Evolutionary conservation across 1,140 invertebrate genomes (phyloP), one percentile per base, ranked within the genome.

Genomic region (Aradophagus sp.): DNA sequence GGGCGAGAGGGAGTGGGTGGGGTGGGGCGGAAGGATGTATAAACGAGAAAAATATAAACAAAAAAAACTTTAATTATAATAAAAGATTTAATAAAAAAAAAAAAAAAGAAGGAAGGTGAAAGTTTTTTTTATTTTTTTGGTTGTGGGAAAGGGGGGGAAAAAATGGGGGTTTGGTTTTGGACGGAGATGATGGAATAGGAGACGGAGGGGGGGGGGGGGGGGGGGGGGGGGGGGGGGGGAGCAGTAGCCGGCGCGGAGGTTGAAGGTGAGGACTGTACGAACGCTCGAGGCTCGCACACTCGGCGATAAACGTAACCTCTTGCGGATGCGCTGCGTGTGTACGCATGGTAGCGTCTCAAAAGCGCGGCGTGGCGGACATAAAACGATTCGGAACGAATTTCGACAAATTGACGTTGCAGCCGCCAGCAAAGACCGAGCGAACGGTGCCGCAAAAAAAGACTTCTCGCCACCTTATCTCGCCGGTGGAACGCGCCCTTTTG

Each of bases 341-440:
- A 79, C 79, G 79, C 73, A 83, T 80, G 79, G 81, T 83, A 83
- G 80, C 80, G 71, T 75, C 70, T 77, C 76, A 76, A 72, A 75
- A 72, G 78, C 76, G 74, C 77, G 72, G 77, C 75, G 76, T 78
- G 75, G 76, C 79, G 77, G 72, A 79, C 82, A 83, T 84, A 85
- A 85, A 84, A 85, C 81, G 80, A 85, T 82, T 83, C 83, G 84
- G 83, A 85, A 85, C 84, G 84, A 85, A 85, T 84, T 84, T 83
- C 81, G 83, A 84, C 84, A 84, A 85, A 85, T 85, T 85, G 84
- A 84, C 81, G 80, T 76, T 61, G 74, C 68, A 65, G 71, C 73
- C 75, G 73, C 68, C 47, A 48, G 63, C 55, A 59, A 45, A 61
- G 62, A 70, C 47, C 71, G 74, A 55, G 74, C 77, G 73, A 70